These are phyloP conservation scores for Omphaloscelis lunosa DNA, from an alignment of 2,888 invertebrate genomes.

Conservation along the genomic window DNA sequence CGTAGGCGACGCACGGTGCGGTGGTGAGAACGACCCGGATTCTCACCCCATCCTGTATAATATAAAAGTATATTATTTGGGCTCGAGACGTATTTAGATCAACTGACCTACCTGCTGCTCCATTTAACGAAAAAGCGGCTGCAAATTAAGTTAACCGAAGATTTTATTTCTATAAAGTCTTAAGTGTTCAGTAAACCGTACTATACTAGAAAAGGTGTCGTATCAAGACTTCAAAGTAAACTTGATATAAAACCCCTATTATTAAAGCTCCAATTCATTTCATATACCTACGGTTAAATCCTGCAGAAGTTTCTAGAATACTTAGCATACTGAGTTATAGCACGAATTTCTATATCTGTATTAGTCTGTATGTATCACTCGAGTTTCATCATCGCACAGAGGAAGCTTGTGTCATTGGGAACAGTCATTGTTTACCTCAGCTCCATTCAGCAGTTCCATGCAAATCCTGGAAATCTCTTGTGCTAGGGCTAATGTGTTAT, in stretches of 20 bases:
- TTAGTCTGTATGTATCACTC: slow-evolving; percentile 10
- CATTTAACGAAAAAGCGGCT: slow-evolving; percentile 49
- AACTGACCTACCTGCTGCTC: slow-evolving; percentile 37
- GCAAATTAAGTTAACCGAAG: slow-evolving; percentile 53
- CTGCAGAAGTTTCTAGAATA: neutral
- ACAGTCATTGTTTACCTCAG: slow-evolving; percentile 29
- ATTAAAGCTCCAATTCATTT: slow-evolving; percentile 28
- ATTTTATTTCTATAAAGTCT: slow-evolving; percentile 12
- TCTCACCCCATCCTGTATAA: slow-evolving; percentile 9
- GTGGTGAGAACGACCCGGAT: slow-evolving; percentile 9
- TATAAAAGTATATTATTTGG: neutral
- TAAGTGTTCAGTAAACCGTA: slow-evolving; percentile 30
- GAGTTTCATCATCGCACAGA: slow-evolving; percentile 16
- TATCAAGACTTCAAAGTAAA: slow-evolving; percentile 29
- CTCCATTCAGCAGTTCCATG: slow-evolving; percentile 18
- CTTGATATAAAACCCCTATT: slow-evolving; percentile 21
- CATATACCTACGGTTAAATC: neutral
- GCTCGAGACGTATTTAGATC: slow-evolving; percentile 58
- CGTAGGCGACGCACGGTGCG: neutral
- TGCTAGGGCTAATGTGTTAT: slow-evolving; percentile 29
- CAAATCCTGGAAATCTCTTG: slow-evolving; percentile 36
- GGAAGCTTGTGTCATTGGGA: slow-evolving; percentile 40
- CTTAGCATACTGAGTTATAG: neutral
- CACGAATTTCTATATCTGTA: slow-evolving; percentile 13
- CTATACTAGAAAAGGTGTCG: slow-evolving; percentile 17